These are phyloP conservation scores for Strix occidentalis DNA, from an alignment of 2,797 vertebrate species.

Conservation along the genomic window DNA sequence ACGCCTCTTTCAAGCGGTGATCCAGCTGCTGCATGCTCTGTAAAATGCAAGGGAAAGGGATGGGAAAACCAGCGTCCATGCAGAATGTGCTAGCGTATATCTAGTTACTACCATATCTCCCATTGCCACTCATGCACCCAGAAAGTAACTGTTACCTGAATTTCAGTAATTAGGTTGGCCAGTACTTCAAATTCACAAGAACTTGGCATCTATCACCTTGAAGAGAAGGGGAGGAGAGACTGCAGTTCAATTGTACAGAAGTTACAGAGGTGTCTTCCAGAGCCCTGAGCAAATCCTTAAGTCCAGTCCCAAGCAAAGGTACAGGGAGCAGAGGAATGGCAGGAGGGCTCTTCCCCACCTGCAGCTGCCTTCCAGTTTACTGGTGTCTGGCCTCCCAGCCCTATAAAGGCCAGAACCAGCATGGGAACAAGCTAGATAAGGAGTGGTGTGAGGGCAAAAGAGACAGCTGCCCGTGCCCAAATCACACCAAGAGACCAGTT, in stretches of 20 bases:
- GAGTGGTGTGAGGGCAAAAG: neutral
- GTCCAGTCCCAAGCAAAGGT: neutral
- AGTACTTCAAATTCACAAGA: neutral
- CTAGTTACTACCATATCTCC: neutral
- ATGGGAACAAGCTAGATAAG: fast-evolving
- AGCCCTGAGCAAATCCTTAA: neutral
- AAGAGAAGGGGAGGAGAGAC: neutral
- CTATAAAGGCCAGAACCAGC: neutral
- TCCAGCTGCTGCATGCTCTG: neutral
- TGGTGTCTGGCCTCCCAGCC: neutral
- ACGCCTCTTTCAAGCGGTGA: neutral
- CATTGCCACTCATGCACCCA: fast-evolving
- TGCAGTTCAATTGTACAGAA: neutral
- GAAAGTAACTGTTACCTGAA: neutral
- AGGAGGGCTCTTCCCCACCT: neutral
- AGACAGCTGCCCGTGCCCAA: neutral
- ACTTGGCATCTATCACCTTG: neutral
- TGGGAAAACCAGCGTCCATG: neutral
- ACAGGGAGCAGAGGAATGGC: neutral
- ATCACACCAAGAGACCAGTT: neutral
- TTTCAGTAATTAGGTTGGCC: neutral
- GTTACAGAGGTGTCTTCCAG: neutral
- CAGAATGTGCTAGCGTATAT: fast-evolving
- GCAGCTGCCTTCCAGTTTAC: neutral
- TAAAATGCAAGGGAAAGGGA: neutral